phyloP scores from a whole-genome alignment of 2,888 invertebrate genomes.

The Agrotis clavis region DNA sequence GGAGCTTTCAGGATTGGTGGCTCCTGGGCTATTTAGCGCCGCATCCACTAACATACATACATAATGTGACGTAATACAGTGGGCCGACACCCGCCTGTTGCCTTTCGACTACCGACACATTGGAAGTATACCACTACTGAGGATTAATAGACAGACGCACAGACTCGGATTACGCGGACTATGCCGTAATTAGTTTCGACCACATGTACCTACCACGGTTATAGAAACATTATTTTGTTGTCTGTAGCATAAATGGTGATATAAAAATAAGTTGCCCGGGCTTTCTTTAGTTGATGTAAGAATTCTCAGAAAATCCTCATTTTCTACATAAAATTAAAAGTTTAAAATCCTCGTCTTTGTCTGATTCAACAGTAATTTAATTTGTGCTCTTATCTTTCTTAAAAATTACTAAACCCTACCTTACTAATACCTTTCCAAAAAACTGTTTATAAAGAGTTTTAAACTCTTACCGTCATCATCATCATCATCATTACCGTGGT shows the following conservation, averaged over 20 bases:
- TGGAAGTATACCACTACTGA: constrained; percentile 58
- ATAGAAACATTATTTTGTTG: constrained; percentile 62
- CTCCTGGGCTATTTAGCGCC: no score
- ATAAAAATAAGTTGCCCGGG: not conserved
- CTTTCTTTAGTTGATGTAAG: not conserved
- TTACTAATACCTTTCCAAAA: not conserved
- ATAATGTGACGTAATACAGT: constrained; percentile 61
- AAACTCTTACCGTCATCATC: no score
- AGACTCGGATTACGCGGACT: constrained; percentile 74
- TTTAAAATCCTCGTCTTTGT: not conserved
- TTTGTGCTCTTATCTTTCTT: not conserved
- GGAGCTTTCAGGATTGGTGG: no score
- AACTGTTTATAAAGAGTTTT: not conserved
- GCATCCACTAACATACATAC: constrained; percentile 40
- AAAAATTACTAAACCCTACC: no score
- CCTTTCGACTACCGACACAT: constrained; percentile 53
- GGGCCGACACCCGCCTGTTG: constrained; percentile 63
- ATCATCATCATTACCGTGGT: no score
- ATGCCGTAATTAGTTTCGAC: constrained; percentile 76
- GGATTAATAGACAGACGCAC: constrained; percentile 68
- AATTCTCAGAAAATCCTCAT: not conserved
- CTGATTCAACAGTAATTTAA: not conserved
- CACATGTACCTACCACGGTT: no score
- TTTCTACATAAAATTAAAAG: no score
- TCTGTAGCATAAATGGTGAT: not conserved